Percentiles rank a stretch among this genome's conserved stretches.
phyloP scores from a whole-genome alignment of 37 sponge, comb jelly and placozoan genomes.

The Lycopodina hypogea region DNA sequence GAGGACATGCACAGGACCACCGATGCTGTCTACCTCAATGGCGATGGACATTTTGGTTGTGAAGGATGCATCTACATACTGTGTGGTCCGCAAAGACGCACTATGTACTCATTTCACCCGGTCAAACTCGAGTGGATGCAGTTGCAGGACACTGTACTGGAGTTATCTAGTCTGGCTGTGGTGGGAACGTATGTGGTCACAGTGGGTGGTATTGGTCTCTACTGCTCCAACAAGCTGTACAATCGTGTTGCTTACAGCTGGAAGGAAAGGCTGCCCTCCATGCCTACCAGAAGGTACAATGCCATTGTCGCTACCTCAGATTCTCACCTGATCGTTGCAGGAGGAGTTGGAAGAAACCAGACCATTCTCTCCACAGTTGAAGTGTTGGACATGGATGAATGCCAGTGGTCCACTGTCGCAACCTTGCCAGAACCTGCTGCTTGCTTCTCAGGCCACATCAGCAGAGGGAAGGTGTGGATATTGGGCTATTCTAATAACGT shows the following conservation, averaged over 20 bases:
- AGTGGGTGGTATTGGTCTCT: not conserved
- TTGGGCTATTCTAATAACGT: not conserved
- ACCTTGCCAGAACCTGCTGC: not conserved
- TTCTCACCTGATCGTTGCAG: not conserved
- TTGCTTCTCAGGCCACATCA: not conserved
- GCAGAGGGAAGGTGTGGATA: not conserved
- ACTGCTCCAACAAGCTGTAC: constrained; percentile 1
- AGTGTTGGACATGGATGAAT: not conserved
- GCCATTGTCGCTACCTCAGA: not conserved
- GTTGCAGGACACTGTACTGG: not conserved
- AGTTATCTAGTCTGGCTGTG: not conserved
- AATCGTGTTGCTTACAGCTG: not conserved
- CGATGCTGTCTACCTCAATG: not conserved
- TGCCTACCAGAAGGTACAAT: constrained; percentile 7
- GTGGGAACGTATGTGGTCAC: not conserved
- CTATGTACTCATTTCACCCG: not conserved
- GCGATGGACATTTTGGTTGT: too few relatives aligned
- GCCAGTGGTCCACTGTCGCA: not conserved
- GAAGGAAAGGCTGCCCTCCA: not conserved
- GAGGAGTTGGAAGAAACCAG: not conserved
- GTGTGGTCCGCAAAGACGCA: not conserved
- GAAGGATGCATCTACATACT: not conserved
- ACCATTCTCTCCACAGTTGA: not conserved
- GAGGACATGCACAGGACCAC: not conserved
- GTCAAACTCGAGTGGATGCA: not conserved